Base-by-base conservation (phyloP, 2,888 invertebrate genomes). In the Dorcus hopei region DNA sequence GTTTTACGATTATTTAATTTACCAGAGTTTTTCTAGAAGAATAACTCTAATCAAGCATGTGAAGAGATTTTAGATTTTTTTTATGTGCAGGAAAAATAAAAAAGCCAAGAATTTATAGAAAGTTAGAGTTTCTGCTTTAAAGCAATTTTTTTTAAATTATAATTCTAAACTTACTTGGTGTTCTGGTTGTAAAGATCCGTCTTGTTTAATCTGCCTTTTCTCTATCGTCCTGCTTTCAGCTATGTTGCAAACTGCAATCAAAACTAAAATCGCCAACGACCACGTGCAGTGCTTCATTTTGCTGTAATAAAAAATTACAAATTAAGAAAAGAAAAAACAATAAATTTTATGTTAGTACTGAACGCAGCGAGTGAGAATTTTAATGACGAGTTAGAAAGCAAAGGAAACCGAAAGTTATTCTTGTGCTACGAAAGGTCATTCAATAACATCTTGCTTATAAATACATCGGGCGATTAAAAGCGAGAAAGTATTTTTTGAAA, bases 281-380 rank as follows among this genome's bases (percentile, higher is more conserved):
- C 70, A 70, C 53, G 70, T 57, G 64, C 70, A 63, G 59, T 72
- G 72, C 65, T 65, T 74, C 77, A 77, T 77, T 62, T 68, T 51
- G 47, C 54, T 59, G 52, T 14, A 48, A 11, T 49, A 6, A 54
- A 49, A 50, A 33, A 39, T 11, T 50, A 51, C 26, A 56, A 38
- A 50, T 51, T 43, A 43, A 40, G 26, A 42, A 26, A 26, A 1
- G 2, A 33, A 33, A 6, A 33, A 33, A 33, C 26, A 33, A 33
- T 33, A 33, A 33, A 33, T 33, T 33, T 33, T 33, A 33, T 33
- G 26, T 33, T 33, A 33, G 26, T 4, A 33, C 5, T 33, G 6
- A 33, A 33, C 26, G 7, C 26, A 33, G 26, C 26, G 26, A 33
- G 26, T 33, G 9, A 19, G 50, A 55, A 55, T 55, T 56, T 51